A percentile compares a stretch with the other conserved stretches of the same genome.
These are phyloP conservation scores for Adelphocoris suturalis DNA, from an alignment of 2,888 invertebrate species.

Conservation along the genomic window DNA sequence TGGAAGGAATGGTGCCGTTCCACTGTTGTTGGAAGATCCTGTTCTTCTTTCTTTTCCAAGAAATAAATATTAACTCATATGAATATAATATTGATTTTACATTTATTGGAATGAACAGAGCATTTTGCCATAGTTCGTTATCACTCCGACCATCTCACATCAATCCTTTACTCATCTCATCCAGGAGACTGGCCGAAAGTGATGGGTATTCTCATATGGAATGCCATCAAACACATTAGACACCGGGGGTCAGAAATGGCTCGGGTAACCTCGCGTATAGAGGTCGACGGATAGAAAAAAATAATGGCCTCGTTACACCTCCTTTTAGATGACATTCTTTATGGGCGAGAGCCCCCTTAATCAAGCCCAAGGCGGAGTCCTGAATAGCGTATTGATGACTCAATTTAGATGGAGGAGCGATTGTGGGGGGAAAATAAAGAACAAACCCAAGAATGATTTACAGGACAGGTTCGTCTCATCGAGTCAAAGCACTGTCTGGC, in stretches of 20 bases:
- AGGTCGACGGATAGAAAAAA: constrained; percentile 1
- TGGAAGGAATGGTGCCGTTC: too few relatives aligned
- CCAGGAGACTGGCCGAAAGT: background rate
- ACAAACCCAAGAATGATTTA: constrained; percentile 44
- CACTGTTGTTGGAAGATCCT: too few relatives aligned
- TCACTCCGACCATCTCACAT: too few relatives aligned
- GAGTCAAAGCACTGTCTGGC: constrained; percentile 24
- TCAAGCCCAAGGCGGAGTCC: constrained; percentile 50
- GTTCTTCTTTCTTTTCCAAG: too few relatives aligned
- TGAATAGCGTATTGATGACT: constrained; percentile 59
- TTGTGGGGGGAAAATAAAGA: constrained; percentile 7
- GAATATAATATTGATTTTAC: too few relatives aligned
- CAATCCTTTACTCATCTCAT: too few relatives aligned
- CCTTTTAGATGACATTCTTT: constrained; percentile 52
- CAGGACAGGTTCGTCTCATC: constrained; percentile 9
- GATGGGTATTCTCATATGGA: background rate
- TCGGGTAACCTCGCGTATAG: background rate
- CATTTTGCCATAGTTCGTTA: too few relatives aligned
- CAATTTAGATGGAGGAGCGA: constrained; percentile 47
- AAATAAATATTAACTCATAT: too few relatives aligned
- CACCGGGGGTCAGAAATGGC: too few relatives aligned
- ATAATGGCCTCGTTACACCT: constrained; percentile 47
- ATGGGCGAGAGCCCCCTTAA: constrained; percentile 2
- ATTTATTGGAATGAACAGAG: too few relatives aligned
- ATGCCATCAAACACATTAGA: background rate